A percentile compares a stretch with the other conserved stretches of the same genome.
phyloP scores from a whole-genome alignment of 2,797 vertebrate genomes.

The Petrocephalus schoutedeni region DNA sequence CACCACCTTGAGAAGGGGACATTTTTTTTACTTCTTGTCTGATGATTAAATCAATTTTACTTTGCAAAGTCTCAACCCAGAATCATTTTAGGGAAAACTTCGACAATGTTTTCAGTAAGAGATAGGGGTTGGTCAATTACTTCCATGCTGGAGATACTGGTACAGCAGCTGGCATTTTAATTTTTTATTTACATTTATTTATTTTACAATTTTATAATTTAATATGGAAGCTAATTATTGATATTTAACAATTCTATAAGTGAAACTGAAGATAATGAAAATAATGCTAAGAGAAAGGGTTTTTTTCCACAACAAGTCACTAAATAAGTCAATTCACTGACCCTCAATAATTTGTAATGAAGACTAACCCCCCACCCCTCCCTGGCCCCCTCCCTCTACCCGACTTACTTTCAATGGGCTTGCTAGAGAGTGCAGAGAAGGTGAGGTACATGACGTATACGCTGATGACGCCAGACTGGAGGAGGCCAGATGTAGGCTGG shows the following conservation, averaged over 20 bases:
- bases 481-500: constrained; percentile 83
- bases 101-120: too few relatives aligned
- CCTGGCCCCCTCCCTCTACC: not conserved
- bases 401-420: constrained; percentile 83
- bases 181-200: too few relatives aligned
- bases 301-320: not conserved
- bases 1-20: too few relatives aligned
- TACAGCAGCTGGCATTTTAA: not conserved
- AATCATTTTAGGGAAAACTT: too few relatives aligned
- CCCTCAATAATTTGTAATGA: not conserved
- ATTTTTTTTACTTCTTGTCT: too few relatives aligned
- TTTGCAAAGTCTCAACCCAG: too few relatives aligned
- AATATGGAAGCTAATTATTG: not conserved
- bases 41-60: too few relatives aligned
- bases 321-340: not conserved
- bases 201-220: not conserved
- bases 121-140: too few relatives aligned
- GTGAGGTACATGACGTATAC: constrained; percentile 97
- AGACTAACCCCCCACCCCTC: not conserved
- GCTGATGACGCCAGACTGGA: constrained; percentile 91
- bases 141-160: too few relatives aligned
- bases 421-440: constrained; percentile 91
- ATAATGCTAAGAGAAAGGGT: not conserved
- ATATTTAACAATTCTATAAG: not conserved
- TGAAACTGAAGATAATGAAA: not conserved